Evolutionary conservation across 1,140 invertebrate species (phyloP).

Genomic region (roundworm (Caenorhabditis elegans)): WBcel235 BX284604.4:6163501-6164000

Average conservation of each 20-base stretch:
- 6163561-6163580: slow-evolving; percentile 97
- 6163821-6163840: slow-evolving; percentile 85
- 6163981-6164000: slow-evolving; percentile 96
- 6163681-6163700: slow-evolving; percentile 70
- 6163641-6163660: slow-evolving; percentile 99
- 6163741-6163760: too few species aligned
- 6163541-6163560: slow-evolving; percentile 92
- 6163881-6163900: slow-evolving; percentile 43
- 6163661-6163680: slow-evolving; percentile 98
- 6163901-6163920: neutral
- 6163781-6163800: slow-evolving; percentile 84
- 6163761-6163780: too few species aligned
- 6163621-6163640: slow-evolving; percentile 94
- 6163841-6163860: slow-evolving; percentile 93
- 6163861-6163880: slow-evolving; percentile 91
- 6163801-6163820: slow-evolving; percentile 90
- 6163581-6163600: slow-evolving; percentile 95
- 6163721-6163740: too few species aligned
- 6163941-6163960: slow-evolving; percentile 89
- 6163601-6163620: slow-evolving; percentile 87
- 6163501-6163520: slow-evolving; percentile 69
- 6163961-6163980: slow-evolving; percentile 98
- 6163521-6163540: slow-evolving; percentile 92
- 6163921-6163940: slow-evolving; percentile 93
- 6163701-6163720: too few species aligned